phyloP scores from a whole-genome alignment of 2,888 invertebrate species.

The Perizoma flavofasciatum region DNA sequence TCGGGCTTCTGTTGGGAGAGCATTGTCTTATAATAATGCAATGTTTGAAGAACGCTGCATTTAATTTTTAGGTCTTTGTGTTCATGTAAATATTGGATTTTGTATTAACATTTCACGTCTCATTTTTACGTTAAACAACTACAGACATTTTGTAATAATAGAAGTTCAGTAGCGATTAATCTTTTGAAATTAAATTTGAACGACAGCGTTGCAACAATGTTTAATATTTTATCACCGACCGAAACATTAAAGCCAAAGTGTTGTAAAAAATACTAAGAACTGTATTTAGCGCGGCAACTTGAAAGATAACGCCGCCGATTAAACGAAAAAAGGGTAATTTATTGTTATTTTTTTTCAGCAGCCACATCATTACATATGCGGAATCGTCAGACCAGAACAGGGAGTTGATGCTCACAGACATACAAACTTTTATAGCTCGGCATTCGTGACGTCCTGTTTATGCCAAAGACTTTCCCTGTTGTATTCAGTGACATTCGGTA shows the following conservation, averaged over 20 bases:
- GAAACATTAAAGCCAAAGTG: conserved; percentile 37
- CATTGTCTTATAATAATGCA: conserved; percentile 48
- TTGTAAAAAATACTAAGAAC: conserved; percentile 43
- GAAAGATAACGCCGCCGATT: conserved; percentile 67
- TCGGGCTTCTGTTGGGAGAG: conserved; percentile 40
- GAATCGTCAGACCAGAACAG: conserved; percentile 68
- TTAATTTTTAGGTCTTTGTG: conserved; percentile 31
- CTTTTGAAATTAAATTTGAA: conserved; percentile 2
- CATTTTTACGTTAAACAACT: conserved; percentile 13
- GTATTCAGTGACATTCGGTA: conserved; percentile 63
- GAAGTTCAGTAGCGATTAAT: conserved; percentile 24
- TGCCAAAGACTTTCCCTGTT: conserved; percentile 52
- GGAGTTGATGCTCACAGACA: conserved; percentile 46
- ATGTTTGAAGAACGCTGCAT: conserved; percentile 36
- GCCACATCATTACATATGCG: conserved; percentile 67
- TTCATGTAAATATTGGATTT: conserved; percentile 27
- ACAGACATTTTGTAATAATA: conserved; percentile 5
- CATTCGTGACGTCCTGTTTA: conserved; percentile 71
- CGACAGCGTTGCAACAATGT: conserved; percentile 25
- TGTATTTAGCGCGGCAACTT: conserved; percentile 54
- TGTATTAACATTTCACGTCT: conserved; percentile 24
- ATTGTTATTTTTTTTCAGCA: conserved; percentile 55
- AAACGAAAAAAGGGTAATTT: conserved; percentile 63
- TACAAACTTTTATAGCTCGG: conserved; percentile 46
- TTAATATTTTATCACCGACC: conserved; percentile 30